Conservation (phyloP, 2,113 vertebrate genomes). For the Cariama cristata region DNA sequence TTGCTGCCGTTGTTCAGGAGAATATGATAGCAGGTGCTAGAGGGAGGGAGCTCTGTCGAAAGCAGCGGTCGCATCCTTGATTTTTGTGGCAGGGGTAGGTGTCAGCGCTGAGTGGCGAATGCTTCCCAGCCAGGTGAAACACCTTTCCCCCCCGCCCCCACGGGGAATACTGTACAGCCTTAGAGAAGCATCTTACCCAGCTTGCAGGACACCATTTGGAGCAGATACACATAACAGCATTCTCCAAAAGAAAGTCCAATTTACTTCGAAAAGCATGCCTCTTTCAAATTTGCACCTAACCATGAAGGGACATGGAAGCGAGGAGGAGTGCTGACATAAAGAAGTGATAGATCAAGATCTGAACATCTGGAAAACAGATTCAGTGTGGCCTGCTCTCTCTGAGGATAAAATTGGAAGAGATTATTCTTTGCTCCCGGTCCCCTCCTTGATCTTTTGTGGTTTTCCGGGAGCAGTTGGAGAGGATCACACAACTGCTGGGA, state of each 20-base stretch:
- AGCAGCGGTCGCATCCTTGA: neutral
- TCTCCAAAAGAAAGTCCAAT: neutral
- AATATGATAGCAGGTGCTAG: neutral
- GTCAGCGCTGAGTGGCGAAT: neutral
- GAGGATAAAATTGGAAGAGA: neutral
- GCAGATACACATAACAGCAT: neutral
- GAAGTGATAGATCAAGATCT: neutral
- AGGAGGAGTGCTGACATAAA: neutral
- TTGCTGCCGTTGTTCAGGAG: neutral
- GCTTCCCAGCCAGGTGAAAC: neutral
- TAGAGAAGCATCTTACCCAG: neutral
- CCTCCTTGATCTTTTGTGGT: neutral
- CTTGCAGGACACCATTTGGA: neutral
- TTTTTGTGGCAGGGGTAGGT: neutral
- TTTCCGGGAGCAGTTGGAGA: neutral
- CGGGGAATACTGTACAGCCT: neutral
- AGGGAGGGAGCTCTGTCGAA: neutral
- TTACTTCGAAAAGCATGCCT: neutral
- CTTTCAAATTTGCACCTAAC: neutral
- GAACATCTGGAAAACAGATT: neutral
- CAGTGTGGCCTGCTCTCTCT: neutral
- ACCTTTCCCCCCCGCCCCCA: too few species aligned
- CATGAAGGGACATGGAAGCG: fast-evolving
- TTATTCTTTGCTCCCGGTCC: neutral
- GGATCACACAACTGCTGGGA: neutral